phyloP scores from a whole-genome alignment of 2,888 invertebrate genomes.

The Lumbricus terrestris region DNA sequence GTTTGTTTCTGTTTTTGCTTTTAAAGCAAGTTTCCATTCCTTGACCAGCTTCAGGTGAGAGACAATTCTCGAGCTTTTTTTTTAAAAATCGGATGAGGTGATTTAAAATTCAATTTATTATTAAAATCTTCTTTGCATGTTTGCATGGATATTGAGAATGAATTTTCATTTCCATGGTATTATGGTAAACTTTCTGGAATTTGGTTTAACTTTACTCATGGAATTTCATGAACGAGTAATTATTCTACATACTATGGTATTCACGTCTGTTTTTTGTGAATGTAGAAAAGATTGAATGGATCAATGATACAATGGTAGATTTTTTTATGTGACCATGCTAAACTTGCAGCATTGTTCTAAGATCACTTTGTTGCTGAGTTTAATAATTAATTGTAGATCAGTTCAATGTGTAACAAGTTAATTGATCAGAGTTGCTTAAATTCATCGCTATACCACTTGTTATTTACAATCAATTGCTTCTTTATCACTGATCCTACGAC shows the following conservation, averaged over 20 bases:
- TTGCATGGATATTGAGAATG: not conserved
- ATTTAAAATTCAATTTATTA: too few relatives aligned
- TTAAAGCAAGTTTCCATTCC: slow-evolving; percentile 57
- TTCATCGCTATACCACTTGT: not conserved
- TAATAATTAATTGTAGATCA: not conserved
- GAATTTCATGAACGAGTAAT: too few relatives aligned
- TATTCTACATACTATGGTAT: too few relatives aligned
- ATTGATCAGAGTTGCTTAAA: not conserved
- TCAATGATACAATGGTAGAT: too few relatives aligned
- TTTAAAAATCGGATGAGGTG: not conserved
- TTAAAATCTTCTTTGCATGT: not conserved
- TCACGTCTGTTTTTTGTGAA: too few relatives aligned
- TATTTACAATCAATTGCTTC: not conserved
- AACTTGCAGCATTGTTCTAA: too few relatives aligned
- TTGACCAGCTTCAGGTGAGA: slow-evolving; percentile 58
- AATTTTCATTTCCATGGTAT: not conserved
- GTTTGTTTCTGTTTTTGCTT: slow-evolving; percentile 37
- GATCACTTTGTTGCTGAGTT: not conserved
- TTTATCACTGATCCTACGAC: not conserved
- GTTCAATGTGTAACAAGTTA: not conserved
- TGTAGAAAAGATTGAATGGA: too few relatives aligned
- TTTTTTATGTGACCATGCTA: too few relatives aligned
- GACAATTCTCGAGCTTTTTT: not conserved
- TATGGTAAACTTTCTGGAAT: not conserved
- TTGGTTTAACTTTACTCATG: not conserved